phyloP scores from a whole-genome alignment of 2,797 vertebrate species.

The Gambusia yucatana region DNA sequence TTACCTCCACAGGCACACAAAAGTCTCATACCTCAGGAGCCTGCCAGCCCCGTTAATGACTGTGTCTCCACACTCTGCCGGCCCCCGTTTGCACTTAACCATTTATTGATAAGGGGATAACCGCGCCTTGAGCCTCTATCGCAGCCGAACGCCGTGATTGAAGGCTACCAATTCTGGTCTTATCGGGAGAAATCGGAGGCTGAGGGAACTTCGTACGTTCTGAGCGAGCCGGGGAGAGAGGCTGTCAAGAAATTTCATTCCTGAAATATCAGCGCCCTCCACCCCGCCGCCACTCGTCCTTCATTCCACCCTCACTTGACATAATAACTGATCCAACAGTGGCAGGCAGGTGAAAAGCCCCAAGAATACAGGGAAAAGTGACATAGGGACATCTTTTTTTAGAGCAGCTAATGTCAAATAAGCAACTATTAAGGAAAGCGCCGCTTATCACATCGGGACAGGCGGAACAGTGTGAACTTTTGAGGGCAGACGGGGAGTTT shows the following conservation, averaged over 20 bases:
- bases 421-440: slow-evolving; percentile 73
- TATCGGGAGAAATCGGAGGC: slow-evolving; percentile 73
- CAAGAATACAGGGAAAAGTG: slow-evolving; percentile 37
- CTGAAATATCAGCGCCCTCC: slow-evolving; percentile 69
- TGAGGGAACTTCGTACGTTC: slow-evolving; percentile 57
- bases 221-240: slow-evolving; percentile 35
- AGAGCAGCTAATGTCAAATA: slow-evolving; percentile 74
- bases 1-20: slow-evolving; percentile 44
- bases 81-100: slow-evolving; percentile 62
- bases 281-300: slow-evolving; percentile 57
- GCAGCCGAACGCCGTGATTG: slow-evolving; percentile 60
- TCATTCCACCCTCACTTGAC: slow-evolving; percentile 69
- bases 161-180: slow-evolving; percentile 53
- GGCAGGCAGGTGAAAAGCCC: slow-evolving; percentile 62
- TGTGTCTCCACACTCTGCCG: slow-evolving; percentile 59
- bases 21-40: slow-evolving; percentile 50
- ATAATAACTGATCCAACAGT: slow-evolving; percentile 71
- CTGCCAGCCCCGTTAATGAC: slow-evolving; percentile 68
- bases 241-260: slow-evolving; percentile 72
- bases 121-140: slow-evolving; percentile 56
- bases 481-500: slow-evolving; percentile 40
- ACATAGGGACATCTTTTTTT: slow-evolving; percentile 72
- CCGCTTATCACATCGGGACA: slow-evolving; percentile 71
- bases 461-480: slow-evolving; percentile 54
- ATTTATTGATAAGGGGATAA: slow-evolving; percentile 51